These are phyloP conservation scores for Maccullochella peelii DNA, from an alignment of 2,113 vertebrate genomes.

Conservation along the genomic window DNA sequence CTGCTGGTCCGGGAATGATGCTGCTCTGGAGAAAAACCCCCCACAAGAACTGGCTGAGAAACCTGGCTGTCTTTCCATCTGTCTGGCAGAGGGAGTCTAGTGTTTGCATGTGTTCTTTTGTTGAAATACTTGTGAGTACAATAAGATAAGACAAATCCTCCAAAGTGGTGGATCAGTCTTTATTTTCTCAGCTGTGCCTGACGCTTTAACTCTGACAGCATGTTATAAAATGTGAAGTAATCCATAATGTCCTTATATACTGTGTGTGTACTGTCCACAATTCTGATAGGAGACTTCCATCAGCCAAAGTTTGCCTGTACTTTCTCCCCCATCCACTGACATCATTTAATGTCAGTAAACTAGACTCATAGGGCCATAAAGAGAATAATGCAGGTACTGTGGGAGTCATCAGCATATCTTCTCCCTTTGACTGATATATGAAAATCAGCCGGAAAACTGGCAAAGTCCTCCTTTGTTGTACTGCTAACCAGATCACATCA, in stretches of 20 bases:
- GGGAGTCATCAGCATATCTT: conserved; percentile 18
- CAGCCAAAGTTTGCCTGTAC: not conserved
- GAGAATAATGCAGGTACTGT: not conserved
- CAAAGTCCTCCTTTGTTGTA: not conserved
- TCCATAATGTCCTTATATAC: not conserved
- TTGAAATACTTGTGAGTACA: not conserved
- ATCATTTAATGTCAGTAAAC: not conserved
- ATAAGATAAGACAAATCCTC: conserved; percentile 8
- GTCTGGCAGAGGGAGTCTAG: conserved; percentile 26
- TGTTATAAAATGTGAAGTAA: not conserved
- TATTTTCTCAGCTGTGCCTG: not conserved
- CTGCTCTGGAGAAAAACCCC: conserved; percentile 14
- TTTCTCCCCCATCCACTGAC: not conserved
- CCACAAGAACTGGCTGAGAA: conserved; percentile 13
- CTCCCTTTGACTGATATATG: conserved; percentile 29
- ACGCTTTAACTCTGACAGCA: conserved; percentile 8
- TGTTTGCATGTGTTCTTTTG: conserved; percentile 36
- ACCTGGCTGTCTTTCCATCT: conserved; percentile 24
- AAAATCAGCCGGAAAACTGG: conserved; percentile 9
- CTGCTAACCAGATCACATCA: not conserved
- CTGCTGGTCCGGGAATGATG: conserved; percentile 26
- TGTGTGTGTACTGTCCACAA: not conserved
- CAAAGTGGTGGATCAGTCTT: not conserved
- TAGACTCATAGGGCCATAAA: conserved; percentile 5
- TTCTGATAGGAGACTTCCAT: not conserved